A percentile compares a stretch with the other conserved stretches of the same genome.
phyloP scores from a whole-genome alignment of 2,797 vertebrate species.

The Acrocephalus scirpaceus region DNA sequence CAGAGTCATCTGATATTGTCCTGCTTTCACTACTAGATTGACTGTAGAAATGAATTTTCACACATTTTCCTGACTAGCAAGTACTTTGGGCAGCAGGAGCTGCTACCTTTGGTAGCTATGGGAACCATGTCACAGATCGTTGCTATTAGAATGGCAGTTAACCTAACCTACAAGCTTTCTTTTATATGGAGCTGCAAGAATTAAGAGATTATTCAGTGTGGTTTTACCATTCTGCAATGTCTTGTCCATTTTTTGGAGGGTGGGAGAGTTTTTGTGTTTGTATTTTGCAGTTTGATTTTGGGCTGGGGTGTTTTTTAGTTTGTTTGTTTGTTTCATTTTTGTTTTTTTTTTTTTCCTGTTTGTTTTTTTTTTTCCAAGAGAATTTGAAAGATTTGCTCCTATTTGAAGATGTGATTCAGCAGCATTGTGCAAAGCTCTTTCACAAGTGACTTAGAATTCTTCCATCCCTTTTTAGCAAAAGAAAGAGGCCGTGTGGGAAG shows the following conservation, averaged over 20 bases:
- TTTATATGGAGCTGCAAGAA: background rate
- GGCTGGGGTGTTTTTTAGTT: background rate
- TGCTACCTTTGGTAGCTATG: background rate
- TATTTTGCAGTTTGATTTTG: background rate
- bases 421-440: background rate
- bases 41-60: background rate
- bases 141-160: background rate
- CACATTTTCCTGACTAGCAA: background rate
- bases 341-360: background rate
- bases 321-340: too few species aligned
- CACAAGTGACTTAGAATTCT: background rate
- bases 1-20: background rate
- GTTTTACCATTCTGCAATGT: background rate
- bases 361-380: background rate
- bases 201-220: background rate
- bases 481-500: constrained; percentile 37
- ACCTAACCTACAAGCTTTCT: background rate
- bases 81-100: background rate
- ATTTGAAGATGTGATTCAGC: background rate
- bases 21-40: background rate
- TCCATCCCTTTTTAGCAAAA: constrained; percentile 29
- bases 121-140: background rate
- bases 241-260: too few species aligned
- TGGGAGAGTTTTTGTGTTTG: accelerated
- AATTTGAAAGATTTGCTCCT: background rate